A percentile compares a stretch with the other conserved stretches of the same genome.
Conservation (phyloP, 2,888 invertebrate species). For the Drosophila borealis region DNA sequence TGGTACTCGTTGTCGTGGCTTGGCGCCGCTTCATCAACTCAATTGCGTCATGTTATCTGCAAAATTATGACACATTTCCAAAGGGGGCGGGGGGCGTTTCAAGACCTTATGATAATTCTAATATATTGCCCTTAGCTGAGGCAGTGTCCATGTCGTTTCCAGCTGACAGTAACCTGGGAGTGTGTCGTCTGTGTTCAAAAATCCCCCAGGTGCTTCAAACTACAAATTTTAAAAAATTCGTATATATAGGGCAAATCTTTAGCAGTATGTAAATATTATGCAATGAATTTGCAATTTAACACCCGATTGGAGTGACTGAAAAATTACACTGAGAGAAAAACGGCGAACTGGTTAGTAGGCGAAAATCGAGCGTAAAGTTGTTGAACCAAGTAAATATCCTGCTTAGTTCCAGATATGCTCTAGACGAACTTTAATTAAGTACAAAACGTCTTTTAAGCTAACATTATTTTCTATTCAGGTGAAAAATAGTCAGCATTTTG, state of each 20-base stretch:
- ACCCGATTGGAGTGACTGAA: background rate
- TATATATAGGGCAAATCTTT: background rate
- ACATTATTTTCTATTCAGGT: too few species aligned
- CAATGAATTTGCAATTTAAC: background rate
- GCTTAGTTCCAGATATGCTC: too few species aligned
- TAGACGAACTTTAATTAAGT: too few species aligned
- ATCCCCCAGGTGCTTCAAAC: background rate
- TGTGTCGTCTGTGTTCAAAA: background rate
- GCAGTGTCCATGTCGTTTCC: background rate
- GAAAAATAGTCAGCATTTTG: too few species aligned
- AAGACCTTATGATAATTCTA: conserved; percentile 8
- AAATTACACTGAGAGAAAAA: background rate
- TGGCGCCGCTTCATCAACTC: conserved; percentile 33
- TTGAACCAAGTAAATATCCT: too few species aligned
- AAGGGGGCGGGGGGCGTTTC: conserved; percentile 27
- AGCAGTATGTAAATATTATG: too few species aligned
- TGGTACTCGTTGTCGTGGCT: conserved; percentile 10
- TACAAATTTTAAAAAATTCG: background rate
- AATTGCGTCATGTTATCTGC: conserved; percentile 45
- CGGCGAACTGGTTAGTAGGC: too few species aligned
- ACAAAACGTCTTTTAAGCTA: too few species aligned
- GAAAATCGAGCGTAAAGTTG: too few species aligned
- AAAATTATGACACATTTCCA: conserved; percentile 20
- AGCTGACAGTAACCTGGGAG: background rate
- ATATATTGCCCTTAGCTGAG: background rate